phyloP scores from a whole-genome alignment of 2,888 invertebrate species.

The Flabesymbios commensalis region DNA sequence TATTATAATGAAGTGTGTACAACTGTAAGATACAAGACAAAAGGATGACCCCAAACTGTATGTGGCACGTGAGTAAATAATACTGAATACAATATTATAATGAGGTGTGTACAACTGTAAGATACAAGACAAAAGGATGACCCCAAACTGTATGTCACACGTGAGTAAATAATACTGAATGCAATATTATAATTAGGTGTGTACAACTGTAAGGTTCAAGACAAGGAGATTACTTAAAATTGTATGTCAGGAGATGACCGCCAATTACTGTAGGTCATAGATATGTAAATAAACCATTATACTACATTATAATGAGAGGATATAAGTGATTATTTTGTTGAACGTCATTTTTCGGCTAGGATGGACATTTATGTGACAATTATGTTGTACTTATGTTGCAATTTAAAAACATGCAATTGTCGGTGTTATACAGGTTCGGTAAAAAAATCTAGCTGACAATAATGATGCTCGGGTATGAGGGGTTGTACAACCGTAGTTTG shows the following conservation, averaged over 20 bases:
- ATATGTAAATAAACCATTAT: background rate
- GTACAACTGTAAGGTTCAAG: slow-evolving; percentile 91
- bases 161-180: background rate
- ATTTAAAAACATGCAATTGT: background rate
- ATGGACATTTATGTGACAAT: no score
- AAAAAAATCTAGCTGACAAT: slow-evolving; percentile 60
- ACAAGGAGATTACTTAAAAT: no score
- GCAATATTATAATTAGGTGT: slow-evolving; percentile 68
- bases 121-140: slow-evolving; percentile 84
- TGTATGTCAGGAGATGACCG: no score
- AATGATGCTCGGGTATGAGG: slow-evolving; percentile 61
- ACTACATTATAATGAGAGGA: slow-evolving; percentile 71
- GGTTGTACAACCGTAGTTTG: slow-evolving; percentile 91
- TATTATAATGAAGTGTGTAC: slow-evolving; percentile 73
- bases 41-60: slow-evolving; percentile 89
- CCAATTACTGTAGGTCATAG: no score
- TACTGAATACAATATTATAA: slow-evolving; percentile 39
- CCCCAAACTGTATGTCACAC: no score
- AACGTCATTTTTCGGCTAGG: no score
- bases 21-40: slow-evolving; percentile 89
- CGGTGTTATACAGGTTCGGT: slow-evolving; percentile 69
- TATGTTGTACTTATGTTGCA: slow-evolving; percentile 5
- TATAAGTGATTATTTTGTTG: no score
- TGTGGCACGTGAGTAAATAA: slow-evolving; percentile 82
- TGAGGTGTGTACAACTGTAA: slow-evolving; percentile 87